These are phyloP conservation scores for Pterostichus niger DNA, from an alignment of 2,888 invertebrate genomes.

Conservation along the genomic window DNA sequence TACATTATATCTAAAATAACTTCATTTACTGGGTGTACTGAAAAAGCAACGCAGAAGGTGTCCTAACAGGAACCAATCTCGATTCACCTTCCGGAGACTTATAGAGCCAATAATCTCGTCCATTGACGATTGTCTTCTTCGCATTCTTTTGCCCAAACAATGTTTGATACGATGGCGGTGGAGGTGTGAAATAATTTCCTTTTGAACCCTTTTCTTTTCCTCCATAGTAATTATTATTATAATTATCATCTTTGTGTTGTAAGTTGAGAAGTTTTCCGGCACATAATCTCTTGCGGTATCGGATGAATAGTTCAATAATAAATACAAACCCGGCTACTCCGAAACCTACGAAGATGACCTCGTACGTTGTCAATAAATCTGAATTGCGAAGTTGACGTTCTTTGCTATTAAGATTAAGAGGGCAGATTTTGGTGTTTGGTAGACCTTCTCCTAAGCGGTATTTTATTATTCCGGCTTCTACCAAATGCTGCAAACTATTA, in stretches of 20 bases:
- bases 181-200: slow-evolving; percentile 70
- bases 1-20: background rate
- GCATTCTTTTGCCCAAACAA: slow-evolving; percentile 77
- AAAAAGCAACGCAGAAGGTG: slow-evolving; percentile 89
- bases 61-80: slow-evolving; percentile 86
- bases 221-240: slow-evolving; percentile 68
- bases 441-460: slow-evolving; percentile 82
- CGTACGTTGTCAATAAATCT: slow-evolving; percentile 89
- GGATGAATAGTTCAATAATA: slow-evolving; percentile 80
- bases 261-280: slow-evolving; percentile 53
- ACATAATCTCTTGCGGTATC: slow-evolving; percentile 51
- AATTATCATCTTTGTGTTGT: slow-evolving; percentile 68
- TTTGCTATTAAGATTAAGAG: slow-evolving; percentile 88
- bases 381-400: slow-evolving; percentile 88
- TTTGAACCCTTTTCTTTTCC: slow-evolving; percentile 61
- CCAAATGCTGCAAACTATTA: slow-evolving; percentile 83
- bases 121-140: slow-evolving; percentile 83
- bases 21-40: slow-evolving; percentile 78
- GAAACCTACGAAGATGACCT: slow-evolving; percentile 86
- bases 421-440: slow-evolving; percentile 89
- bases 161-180: slow-evolving; percentile 85
- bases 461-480: slow-evolving; percentile 88
- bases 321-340: slow-evolving; percentile 83
- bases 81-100: slow-evolving; percentile 81
- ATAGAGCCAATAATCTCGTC: slow-evolving; percentile 87